These are phyloP conservation scores for Damaliscus lunatus DNA, from an alignment of 2,113 vertebrate species.

Conservation along the genomic window DNA sequence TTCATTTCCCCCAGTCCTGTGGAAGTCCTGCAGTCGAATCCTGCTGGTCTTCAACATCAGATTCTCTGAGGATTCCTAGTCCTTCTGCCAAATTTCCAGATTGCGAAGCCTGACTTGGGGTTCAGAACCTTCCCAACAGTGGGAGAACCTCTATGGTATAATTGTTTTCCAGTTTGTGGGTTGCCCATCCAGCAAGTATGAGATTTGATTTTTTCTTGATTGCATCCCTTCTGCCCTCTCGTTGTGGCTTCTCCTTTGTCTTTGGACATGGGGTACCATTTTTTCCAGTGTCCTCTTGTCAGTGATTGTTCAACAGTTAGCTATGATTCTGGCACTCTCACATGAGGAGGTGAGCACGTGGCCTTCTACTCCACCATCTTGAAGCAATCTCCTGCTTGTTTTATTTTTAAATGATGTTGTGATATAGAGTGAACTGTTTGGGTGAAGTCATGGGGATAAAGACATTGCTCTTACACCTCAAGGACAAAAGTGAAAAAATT, in stretches of 20 bases:
- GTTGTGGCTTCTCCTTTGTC: not conserved
- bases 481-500: not conserved
- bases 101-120: not conserved
- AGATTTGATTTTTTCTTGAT: not conserved
- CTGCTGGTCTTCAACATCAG: not conserved
- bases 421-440: not conserved
- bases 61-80: not conserved
- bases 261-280: not conserved
- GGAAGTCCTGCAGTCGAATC: not conserved
- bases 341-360: not conserved
- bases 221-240: not conserved
- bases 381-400: not conserved
- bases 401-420: slow-evolving; percentile 15
- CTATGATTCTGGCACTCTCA: not conserved
- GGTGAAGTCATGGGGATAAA: not conserved
- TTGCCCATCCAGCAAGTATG: not conserved
- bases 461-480: not conserved
- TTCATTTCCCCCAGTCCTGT: not conserved
- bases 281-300: not conserved
- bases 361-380: not conserved
- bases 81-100: not conserved
- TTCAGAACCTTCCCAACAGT: not conserved
- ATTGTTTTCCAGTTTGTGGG: not conserved
- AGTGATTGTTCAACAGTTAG: not conserved
- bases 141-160: not conserved